Evolutionary conservation across 2,888 invertebrate species (phyloP).

Genomic region (Nemapogon koenigi): DNA sequence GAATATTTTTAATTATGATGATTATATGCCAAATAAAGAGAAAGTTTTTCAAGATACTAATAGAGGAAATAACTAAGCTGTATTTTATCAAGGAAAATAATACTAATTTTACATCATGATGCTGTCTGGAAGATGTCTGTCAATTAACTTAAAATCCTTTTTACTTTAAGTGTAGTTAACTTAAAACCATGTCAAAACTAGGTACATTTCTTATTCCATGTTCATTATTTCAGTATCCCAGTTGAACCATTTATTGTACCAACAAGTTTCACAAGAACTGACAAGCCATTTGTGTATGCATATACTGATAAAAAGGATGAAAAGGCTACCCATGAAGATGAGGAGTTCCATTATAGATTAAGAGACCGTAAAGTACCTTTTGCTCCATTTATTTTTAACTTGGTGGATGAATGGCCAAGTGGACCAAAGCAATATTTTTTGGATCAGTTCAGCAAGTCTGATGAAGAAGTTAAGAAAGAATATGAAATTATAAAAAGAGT

Average conservation of each 20-base stretch:
- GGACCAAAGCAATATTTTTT: constrained; percentile 66
- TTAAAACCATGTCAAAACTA: too few species aligned
- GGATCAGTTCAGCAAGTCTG: constrained; percentile 52
- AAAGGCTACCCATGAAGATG: constrained; percentile 23
- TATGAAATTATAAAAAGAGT: constrained; percentile 54
- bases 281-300: constrained; percentile 56
- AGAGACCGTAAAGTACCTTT: constrained; percentile 50
- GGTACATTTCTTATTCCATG: too few species aligned
- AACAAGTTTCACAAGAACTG: constrained; percentile 78
- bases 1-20: too few species aligned
- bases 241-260: constrained; percentile 77
- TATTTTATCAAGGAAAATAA: too few species aligned
- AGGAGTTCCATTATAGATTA: constrained; percentile 30
- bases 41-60: too few species aligned
- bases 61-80: too few species aligned
- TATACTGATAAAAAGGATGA: constrained; percentile 39
- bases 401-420: constrained; percentile 66
- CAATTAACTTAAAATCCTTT: too few species aligned
- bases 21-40: too few species aligned
- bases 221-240: constrained; percentile 28
- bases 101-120: too few species aligned
- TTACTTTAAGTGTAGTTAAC: too few species aligned
- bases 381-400: constrained; percentile 68
- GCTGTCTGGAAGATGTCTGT: too few species aligned
- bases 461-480: constrained; percentile 44